Evolutionary conservation across 2,888 invertebrate genomes (phyloP).

Genomic region (Hirtodrosophila duncani): DNA sequence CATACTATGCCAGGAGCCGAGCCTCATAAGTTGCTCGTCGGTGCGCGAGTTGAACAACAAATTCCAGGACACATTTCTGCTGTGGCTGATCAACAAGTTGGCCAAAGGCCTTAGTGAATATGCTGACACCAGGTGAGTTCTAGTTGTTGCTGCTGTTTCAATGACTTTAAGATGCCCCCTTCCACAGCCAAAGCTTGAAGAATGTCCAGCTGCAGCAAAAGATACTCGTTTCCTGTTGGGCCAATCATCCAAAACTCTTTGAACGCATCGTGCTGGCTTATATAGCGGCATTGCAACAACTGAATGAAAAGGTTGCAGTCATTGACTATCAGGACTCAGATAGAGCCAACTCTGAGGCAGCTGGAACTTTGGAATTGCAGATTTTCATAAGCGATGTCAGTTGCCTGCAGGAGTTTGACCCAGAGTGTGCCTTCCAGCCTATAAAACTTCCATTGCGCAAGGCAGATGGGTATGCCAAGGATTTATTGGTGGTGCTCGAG

Average conservation of each 20-base stretch:
- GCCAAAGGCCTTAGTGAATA: conserved; percentile 46
- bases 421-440: conserved; percentile 46
- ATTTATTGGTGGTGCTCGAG: conserved; percentile 56
- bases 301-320: conserved; percentile 20
- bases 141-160: too few species aligned
- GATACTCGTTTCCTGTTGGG: conserved; percentile 69
- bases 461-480: conserved; percentile 51
- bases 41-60: conserved; percentile 45
- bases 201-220: conserved; percentile 73
- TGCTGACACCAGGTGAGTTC: conserved; percentile 37
- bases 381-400: conserved; percentile 51
- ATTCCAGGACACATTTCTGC: conserved; percentile 68
- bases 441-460: conserved; percentile 45
- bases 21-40: conserved; percentile 64
- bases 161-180: background rate
- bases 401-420: conserved; percentile 58
- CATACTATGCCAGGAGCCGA: conserved; percentile 73
- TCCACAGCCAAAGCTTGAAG: conserved; percentile 56
- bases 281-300: conserved; percentile 51
- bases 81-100: conserved; percentile 72
- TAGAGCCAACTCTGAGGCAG: background rate
- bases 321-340: conserved; percentile 23
- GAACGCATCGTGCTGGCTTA: conserved; percentile 59
- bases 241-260: conserved; percentile 71
- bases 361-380: conserved; percentile 2